phyloP scores from a whole-genome alignment of 2,797 vertebrate genomes.

The Apogon talboti region DNA sequence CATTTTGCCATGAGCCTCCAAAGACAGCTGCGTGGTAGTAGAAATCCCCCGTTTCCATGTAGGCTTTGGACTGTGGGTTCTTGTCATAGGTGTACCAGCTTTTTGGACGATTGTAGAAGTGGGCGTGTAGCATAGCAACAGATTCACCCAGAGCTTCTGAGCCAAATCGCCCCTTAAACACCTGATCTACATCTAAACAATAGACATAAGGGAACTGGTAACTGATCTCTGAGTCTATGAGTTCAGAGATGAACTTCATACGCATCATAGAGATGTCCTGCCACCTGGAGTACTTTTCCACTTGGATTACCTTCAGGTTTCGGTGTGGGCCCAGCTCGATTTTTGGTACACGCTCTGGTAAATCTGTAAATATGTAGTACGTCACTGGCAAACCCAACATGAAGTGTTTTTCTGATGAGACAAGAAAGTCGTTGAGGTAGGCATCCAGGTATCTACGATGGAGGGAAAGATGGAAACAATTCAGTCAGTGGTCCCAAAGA shows the following conservation, averaged over 20 bases:
- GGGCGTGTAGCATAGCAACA: conserved; percentile 73
- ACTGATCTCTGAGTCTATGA: conserved; percentile 71
- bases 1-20: conserved; percentile 64
- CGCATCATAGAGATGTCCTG: conserved; percentile 65
- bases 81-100: conserved; percentile 59
- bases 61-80: conserved; percentile 71
- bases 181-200: conserved; percentile 85
- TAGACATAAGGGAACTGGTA: conserved; percentile 73
- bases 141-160: conserved; percentile 72
- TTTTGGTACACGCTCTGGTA: conserved; percentile 13
- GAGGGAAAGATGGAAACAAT: conserved; percentile 8
- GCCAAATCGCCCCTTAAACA: conserved; percentile 77
- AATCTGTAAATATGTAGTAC: conserved; percentile 58
- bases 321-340: conserved; percentile 13
- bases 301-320: conserved; percentile 21
- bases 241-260: conserved; percentile 70
- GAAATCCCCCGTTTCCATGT: conserved; percentile 66
- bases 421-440: conserved; percentile 51
- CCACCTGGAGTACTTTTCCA: conserved; percentile 48
- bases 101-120: conserved; percentile 65
- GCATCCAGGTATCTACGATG: conserved; percentile 52
- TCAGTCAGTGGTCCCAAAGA: neutral
- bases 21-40: conserved; percentile 79
- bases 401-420: conserved; percentile 52
- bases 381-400: conserved; percentile 53